phyloP scores from a whole-genome alignment of 2,113 vertebrate species.

The Albula goreensis region DNA sequence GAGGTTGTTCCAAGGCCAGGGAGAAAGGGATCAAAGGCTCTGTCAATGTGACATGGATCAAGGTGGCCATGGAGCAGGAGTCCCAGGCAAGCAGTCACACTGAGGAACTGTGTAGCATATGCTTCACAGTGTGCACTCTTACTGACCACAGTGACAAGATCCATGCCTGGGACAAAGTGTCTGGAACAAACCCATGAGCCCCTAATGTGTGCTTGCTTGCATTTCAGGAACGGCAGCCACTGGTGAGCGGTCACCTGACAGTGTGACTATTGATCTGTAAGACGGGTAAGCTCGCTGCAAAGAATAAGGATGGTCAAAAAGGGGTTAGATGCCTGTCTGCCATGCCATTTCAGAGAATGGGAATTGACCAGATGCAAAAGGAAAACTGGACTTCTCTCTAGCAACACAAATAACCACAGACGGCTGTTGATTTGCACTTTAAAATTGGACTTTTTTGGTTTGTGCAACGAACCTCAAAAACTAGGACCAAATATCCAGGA shows the following conservation, averaged over 20 bases:
- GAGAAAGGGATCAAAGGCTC: no score
- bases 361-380: neutral
- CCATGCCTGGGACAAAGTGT: no score
- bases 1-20: no score
- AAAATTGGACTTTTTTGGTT: neutral
- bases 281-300: neutral
- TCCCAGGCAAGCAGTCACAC: no score
- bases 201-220: neutral
- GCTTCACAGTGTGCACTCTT: no score
- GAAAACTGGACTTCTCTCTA: neutral
- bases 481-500: no score
- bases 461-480: no score
- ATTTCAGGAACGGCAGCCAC: neutral
- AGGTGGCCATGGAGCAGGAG: no score
- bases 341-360: neutral
- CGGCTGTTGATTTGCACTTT: neutral
- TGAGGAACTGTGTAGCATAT: no score
- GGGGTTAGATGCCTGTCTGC: neutral
- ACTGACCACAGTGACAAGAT: no score
- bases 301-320: neutral
- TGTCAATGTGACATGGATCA: no score
- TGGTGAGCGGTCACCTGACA: neutral
- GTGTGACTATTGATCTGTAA: neutral
- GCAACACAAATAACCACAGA: neutral
- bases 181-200: neutral